Conservation (phyloP, 2,888 invertebrate species). For the Heteropelma amictum region DNA sequence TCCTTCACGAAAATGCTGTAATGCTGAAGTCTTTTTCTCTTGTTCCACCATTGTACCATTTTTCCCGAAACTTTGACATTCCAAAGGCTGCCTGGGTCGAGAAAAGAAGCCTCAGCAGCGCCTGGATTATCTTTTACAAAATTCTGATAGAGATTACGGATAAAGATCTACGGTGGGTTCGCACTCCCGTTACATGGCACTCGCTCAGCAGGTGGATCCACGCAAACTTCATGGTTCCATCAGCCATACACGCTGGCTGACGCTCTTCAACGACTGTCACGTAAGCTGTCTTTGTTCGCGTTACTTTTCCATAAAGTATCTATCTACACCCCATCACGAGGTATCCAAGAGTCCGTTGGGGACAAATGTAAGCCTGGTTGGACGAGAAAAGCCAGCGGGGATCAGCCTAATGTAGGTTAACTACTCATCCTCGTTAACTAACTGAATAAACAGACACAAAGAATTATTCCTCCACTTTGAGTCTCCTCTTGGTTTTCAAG, state of each 20-base stretch:
- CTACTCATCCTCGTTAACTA: slow-evolving; percentile 71
- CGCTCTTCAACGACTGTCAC: not conserved
- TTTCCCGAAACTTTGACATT: too few species aligned
- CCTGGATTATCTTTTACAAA: slow-evolving; percentile 44
- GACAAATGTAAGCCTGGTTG: not conserved
- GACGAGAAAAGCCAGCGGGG: slow-evolving; percentile 42
- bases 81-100: too few species aligned
- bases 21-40: too few species aligned
- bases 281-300: not conserved
- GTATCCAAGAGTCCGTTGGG: not conserved
- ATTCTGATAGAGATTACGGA: slow-evolving; percentile 26
- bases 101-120: not conserved
- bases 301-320: not conserved
- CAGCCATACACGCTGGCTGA: not conserved
- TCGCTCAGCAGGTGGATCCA: slow-evolving; percentile 15
- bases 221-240: too few species aligned
- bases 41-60: too few species aligned
- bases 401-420: slow-evolving; percentile 69
- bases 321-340: not conserved
- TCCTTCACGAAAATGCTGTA: too few species aligned
- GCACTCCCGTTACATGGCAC: not conserved
- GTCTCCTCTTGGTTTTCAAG: too few species aligned
- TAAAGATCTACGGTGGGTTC: slow-evolving; percentile 31
- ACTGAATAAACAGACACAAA: slow-evolving; percentile 62
- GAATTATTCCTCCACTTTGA: too few species aligned